These are phyloP conservation scores for Hydrolagus colliei DNA, from an alignment of 2,797 vertebrate species.

Conservation along the genomic window DNA sequence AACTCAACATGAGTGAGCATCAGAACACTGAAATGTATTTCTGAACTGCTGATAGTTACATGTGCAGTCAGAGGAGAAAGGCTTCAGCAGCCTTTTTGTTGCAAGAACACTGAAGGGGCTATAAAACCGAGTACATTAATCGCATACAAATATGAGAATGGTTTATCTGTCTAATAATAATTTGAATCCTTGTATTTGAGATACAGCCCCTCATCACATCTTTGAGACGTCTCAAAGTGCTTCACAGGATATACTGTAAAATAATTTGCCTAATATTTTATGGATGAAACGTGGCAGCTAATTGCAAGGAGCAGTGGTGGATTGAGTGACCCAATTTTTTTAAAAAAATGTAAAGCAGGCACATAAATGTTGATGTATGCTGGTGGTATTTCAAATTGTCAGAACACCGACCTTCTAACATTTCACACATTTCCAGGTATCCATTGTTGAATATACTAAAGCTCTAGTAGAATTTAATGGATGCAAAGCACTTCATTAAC, in stretches of 20 bases:
- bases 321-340: no score
- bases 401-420: neutral
- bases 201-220: no score
- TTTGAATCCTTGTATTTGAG: neutral
- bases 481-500: neutral
- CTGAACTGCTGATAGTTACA: neutral
- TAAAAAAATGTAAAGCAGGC: no score
- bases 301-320: no score
- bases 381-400: no score
- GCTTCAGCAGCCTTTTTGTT: neutral
- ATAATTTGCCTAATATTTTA: no score
- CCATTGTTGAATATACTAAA: neutral
- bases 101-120: neutral
- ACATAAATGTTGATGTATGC: no score
- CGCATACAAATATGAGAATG: neutral
- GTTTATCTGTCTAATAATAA: neutral
- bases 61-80: neutral
- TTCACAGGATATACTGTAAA: no score
- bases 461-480: neutral
- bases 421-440: neutral
- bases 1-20: neutral
- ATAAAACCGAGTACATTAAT: neutral
- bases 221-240: no score
- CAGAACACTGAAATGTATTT: neutral
- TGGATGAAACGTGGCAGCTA: no score